Evolutionary conservation across 2,113 vertebrate species (phyloP).

Genomic region (Bubo bubo): DNA sequence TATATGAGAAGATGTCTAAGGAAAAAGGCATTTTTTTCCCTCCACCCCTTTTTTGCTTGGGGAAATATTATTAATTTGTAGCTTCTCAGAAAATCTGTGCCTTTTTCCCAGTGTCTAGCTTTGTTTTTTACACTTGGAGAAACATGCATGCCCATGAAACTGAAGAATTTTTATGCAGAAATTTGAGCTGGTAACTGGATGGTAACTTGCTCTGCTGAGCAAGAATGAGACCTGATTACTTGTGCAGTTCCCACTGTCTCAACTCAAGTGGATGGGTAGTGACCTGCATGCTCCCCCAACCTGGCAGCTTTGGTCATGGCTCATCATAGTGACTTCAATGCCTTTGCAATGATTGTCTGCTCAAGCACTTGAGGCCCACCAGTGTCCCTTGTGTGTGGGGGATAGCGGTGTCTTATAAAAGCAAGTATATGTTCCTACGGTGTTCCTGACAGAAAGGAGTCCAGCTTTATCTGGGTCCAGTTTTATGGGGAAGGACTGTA

Average conservation of each 20-base stretch:
- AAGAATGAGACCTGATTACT: not conserved
- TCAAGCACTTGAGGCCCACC: not conserved
- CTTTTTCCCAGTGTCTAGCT: not conserved
- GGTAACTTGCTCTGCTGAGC: not conserved
- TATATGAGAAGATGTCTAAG: not conserved
- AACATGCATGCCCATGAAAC: accelerated
- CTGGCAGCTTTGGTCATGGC: not conserved
- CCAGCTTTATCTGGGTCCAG: not conserved
- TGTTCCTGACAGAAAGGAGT: not conserved
- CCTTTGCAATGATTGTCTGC: not conserved
- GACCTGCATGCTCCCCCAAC: not conserved
- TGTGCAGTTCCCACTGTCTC: not conserved
- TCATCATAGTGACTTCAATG: not conserved
- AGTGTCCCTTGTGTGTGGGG: not conserved
- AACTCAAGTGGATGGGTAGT: not conserved
- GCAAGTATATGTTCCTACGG: not conserved
- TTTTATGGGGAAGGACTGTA: not conserved
- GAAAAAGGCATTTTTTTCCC: not conserved
- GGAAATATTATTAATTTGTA: not conserved
- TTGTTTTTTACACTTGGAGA: not conserved
- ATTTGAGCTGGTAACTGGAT: not conserved
- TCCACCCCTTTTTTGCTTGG: not conserved
- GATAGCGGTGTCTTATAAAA: not conserved
- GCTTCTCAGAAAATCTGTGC: not conserved
- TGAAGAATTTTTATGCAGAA: not conserved